Evolutionary conservation across 2,888 invertebrate species (phyloP).

Genomic region (Chesias legatella): DNA sequence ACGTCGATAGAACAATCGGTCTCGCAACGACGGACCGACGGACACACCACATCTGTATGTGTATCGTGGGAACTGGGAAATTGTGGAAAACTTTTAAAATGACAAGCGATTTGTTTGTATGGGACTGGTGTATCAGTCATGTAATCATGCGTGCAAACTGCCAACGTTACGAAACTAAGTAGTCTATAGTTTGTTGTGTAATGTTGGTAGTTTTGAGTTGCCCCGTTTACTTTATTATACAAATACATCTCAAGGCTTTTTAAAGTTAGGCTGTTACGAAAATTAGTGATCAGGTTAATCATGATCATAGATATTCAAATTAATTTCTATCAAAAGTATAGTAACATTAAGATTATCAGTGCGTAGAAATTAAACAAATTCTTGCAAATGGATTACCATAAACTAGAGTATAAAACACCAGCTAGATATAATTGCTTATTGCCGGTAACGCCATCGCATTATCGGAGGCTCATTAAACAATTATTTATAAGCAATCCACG

Average conservation of each 20-base stretch:
- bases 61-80: constrained; percentile 37
- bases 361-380: too few relatives aligned
- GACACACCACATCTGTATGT: constrained; percentile 25
- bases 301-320: too few relatives aligned
- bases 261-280: too few relatives aligned
- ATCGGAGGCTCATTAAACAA: constrained; percentile 27
- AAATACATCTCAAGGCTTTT: too few relatives aligned
- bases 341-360: background rate
- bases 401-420: constrained; percentile 5
- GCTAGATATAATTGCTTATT: constrained; percentile 14
- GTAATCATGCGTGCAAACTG: constrained; percentile 28
- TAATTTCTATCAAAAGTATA: background rate
- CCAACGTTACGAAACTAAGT: constrained; percentile 3
- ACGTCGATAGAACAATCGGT: constrained; percentile 33
- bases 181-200: constrained; percentile 2
- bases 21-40: constrained; percentile 33
- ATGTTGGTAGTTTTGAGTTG: background rate
- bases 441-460: constrained; percentile 22
- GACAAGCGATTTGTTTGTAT: constrained; percentile 32
- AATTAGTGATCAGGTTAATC: too few relatives aligned
- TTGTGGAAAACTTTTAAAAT: constrained; percentile 35
- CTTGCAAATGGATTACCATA: background rate
- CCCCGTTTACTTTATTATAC: too few relatives aligned
- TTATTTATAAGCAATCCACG: constrained; percentile 28
- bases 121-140: constrained; percentile 20